phyloP scores from a whole-genome alignment of 2,888 invertebrate species.

The Apotomis turbidana region DNA sequence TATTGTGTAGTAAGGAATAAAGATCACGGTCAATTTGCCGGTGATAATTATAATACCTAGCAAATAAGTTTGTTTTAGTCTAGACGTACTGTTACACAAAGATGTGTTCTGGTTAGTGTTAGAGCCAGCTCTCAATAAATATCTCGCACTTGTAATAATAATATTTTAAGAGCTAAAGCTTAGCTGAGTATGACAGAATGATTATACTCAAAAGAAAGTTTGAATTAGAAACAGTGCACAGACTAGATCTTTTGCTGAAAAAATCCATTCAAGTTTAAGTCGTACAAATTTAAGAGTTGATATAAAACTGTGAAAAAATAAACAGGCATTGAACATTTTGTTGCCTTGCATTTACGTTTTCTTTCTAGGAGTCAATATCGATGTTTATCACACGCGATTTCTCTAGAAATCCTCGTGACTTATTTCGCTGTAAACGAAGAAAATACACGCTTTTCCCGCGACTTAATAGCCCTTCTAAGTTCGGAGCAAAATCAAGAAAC shows the following conservation, averaged over 20 bases:
- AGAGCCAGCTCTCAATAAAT: background rate
- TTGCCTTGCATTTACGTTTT: background rate
- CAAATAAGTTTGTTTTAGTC: conserved; percentile 18
- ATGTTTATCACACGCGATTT: background rate
- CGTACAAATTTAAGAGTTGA: too few relatives aligned
- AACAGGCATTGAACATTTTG: background rate
- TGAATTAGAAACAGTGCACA: background rate
- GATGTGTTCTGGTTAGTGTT: background rate
- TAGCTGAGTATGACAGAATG: background rate
- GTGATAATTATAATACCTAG: conserved; percentile 11
- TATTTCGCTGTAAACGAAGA: conserved; percentile 24
- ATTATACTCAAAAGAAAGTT: background rate
- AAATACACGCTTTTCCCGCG: conserved; percentile 42
- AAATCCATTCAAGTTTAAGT: too few relatives aligned
- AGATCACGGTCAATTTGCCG: conserved; percentile 7
- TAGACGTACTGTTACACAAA: background rate
- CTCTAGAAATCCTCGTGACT: conserved; percentile 16
- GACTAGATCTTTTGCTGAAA: too few relatives aligned
- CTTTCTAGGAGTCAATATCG: background rate
- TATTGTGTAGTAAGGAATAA: too few relatives aligned
- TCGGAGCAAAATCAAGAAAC: conserved; percentile 66
- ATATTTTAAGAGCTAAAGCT: background rate
- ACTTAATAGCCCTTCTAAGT: conserved; percentile 53
- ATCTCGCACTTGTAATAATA: background rate
- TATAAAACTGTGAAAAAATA: background rate